A percentile compares a stretch with the other conserved stretches of the same genome.
Conservation (phyloP, 2,113 vertebrate species). For the Pangasianodon gigas region DNA sequence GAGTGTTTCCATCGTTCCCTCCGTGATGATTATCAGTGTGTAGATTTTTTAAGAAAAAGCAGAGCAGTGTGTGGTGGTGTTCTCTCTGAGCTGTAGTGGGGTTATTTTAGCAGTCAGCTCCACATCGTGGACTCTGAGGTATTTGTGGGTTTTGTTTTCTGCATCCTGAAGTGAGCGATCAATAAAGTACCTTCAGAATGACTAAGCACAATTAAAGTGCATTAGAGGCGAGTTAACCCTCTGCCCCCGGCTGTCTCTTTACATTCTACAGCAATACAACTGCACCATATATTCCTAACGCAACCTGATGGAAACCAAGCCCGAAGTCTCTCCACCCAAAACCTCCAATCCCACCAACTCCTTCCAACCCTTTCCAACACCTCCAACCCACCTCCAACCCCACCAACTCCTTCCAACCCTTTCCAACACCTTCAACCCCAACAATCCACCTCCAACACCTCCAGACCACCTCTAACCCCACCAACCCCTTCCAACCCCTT, state of each 20-base stretch:
- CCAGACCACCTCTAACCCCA: background rate
- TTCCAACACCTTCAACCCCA: background rate
- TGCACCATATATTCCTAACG: background rate
- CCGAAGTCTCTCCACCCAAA: background rate
- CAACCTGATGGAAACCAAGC: background rate
- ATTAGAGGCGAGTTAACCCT: background rate
- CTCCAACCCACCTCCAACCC: background rate
- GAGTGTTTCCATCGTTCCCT: background rate
- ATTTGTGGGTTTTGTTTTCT: background rate
- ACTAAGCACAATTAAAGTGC: conserved; percentile 35
- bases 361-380: background rate
- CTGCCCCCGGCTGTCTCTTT: too few relatives aligned
- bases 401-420: background rate
- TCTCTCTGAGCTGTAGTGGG: background rate
- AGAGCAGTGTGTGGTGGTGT: background rate
- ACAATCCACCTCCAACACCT: background rate
- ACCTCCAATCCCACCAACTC: background rate
- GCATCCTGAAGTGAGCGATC: conserved; percentile 15
- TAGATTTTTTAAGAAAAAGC: background rate
- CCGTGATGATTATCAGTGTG: background rate
- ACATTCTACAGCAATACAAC: background rate
- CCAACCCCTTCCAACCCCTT: background rate
- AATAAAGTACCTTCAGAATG: conserved; percentile 24
- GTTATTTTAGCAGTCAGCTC: background rate
- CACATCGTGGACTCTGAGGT: background rate